Percentiles rank a stretch among this genome's conserved stretches.
Evolutionary conservation across 2,797 vertebrate species (phyloP).

Genomic region (Scolopax bukidnonensis): DNA sequence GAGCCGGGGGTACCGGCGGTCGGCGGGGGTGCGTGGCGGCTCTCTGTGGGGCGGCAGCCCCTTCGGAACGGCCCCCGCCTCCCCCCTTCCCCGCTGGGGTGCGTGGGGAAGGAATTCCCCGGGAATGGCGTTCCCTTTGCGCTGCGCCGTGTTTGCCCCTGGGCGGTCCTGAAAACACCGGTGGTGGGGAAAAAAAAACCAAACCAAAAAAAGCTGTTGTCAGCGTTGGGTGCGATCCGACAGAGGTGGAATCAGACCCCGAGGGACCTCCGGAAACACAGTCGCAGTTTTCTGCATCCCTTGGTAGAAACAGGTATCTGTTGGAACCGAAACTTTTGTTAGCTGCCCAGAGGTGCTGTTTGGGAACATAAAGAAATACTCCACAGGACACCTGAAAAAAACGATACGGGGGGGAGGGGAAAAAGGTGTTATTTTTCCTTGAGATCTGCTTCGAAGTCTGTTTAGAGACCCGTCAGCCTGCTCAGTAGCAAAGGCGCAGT

Average conservation of each 20-base stretch:
- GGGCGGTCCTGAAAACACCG: background rate
- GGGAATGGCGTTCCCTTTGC: background rate
- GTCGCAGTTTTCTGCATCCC: background rate
- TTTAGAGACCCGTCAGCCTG: background rate
- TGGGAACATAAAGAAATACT: background rate
- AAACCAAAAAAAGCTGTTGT: background rate
- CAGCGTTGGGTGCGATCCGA: fast-evolving
- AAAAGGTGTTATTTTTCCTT: fast-evolving
- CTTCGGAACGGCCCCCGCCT: background rate
- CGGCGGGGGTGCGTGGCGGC: background rate
- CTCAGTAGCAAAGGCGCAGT: fast-evolving
- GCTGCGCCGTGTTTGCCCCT: background rate
- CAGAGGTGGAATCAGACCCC: fast-evolving
- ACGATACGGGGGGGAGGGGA: no score
- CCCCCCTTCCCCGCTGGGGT: background rate
- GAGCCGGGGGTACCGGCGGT: fast-evolving
- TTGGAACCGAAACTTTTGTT: background rate
- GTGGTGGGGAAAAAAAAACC: background rate
- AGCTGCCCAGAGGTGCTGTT: background rate
- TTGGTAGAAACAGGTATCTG: background rate
- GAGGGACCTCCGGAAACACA: fast-evolving
- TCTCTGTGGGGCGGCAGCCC: background rate
- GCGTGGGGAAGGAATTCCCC: background rate
- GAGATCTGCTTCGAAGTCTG: background rate
- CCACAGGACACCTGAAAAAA: fast-evolving